A percentile compares a stretch with the other conserved stretches of the same genome.
Conservation (phyloP, 1,140 invertebrate species). For the Micrasema minimum region DNA sequence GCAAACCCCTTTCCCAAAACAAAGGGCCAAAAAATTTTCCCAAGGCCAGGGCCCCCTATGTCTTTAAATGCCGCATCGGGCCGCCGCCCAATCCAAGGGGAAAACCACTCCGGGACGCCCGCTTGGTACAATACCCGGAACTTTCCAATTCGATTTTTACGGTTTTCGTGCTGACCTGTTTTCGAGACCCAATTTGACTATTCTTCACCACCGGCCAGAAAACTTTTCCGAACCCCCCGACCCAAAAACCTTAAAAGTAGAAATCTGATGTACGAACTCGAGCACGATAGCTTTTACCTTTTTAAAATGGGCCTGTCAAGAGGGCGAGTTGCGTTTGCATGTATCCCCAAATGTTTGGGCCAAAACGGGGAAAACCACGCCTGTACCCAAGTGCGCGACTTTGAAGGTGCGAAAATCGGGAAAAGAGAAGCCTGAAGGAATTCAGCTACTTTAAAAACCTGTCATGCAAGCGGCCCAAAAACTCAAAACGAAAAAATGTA, state of each 20-base stretch:
- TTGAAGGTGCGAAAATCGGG: constrained; percentile 72
- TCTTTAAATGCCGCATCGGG: too few species aligned
- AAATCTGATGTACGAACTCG: neutral
- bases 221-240: constrained; percentile 57
- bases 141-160: constrained; percentile 66
- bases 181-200: constrained; percentile 76
- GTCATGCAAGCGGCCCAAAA: constrained; percentile 75
- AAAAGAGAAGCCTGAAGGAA: constrained; percentile 77
- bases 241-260: neutral
- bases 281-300: too few species aligned
- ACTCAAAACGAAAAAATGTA: constrained; percentile 75
- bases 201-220: constrained; percentile 60
- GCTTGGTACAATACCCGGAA: too few species aligned
- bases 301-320: constrained; percentile 88
- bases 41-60: too few species aligned
- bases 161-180: constrained; percentile 69
- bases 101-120: too few species aligned
- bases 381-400: constrained; percentile 78
- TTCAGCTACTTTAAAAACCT: constrained; percentile 80
- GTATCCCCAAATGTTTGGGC: constrained; percentile 78
- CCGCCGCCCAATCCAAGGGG: too few species aligned
- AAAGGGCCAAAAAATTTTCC: too few species aligned
- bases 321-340: constrained; percentile 77
- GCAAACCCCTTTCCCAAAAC: too few species aligned
- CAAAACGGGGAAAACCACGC: constrained; percentile 75